Evolutionary conservation across 2,888 invertebrate species (phyloP), one percentile per base, ranked within the genome.

Genomic region (Iphiclides podalirius): DNA sequence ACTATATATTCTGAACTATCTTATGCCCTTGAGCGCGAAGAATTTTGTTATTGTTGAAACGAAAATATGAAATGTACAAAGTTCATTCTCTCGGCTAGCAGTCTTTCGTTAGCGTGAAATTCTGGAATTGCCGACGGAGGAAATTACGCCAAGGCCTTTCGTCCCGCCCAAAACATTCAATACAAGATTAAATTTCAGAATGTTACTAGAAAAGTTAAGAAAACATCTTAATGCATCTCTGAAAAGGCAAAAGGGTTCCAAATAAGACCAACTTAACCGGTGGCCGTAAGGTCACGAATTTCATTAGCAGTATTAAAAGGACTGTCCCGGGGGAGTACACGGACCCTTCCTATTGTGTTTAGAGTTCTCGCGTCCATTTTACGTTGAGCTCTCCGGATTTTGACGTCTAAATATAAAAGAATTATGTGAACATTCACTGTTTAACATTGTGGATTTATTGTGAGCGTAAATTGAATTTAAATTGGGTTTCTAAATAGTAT

Each of bases 231-330:
- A 16, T n/a, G 34, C 33, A 40, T 7, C 16, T 17, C 28, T 20
- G n/a, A 35, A 40, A 49, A 38, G 15, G 15, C 43, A 6, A 49
- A 49, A 40, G 49, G 39, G 39, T 50, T 39, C 14, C 12, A 45
- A 50, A 41, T 46, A 51, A 41, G 50, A 31, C 44, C 49, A 56
- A 58, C 47, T 54, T 49, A 55, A 39, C 38, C 47, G 56, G 59
- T 57, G 38, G 51, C 53, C 52, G 57, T 64, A 63, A 70, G 75
- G 76, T 77, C 74, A 71, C 75, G 72, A 74, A 73, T 79, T 79
- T 79, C 75, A 79, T 79, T 79, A 78, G 71, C 63, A 64, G 70
- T 71, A 70, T 77, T 72, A 74, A 74, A 75, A 69, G 70, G 68
- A 55, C 58, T 52, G 55, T 70, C 75, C 63, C 64, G 43, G 13